Percentiles rank a stretch among this genome's conserved stretches.
Conservation (phyloP, 2,797 vertebrate species). For the Spinibarbus caldwelli region DNA sequence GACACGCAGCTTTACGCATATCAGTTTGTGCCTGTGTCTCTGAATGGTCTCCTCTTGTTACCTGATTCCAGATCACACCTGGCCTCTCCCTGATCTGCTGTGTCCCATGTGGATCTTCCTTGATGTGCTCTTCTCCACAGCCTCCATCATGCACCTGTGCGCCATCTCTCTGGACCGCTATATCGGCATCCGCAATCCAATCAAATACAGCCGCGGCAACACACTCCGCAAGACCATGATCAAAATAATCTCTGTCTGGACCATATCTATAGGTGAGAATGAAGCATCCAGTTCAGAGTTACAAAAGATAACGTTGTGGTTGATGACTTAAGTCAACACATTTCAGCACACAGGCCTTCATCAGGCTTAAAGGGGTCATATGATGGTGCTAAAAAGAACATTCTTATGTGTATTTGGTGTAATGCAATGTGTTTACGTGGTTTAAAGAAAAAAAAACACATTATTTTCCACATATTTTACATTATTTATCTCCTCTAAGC, state of each 20-base stretch:
- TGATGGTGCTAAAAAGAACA: too few species aligned
- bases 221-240: constrained; percentile 86
- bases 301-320: background rate
- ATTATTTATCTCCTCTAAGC: too few species aligned
- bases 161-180: constrained; percentile 90
- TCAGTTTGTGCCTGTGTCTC: background rate
- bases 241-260: constrained; percentile 88
- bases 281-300: background rate
- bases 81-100: constrained; percentile 84
- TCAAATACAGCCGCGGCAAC: constrained; percentile 87
- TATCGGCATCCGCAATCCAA: constrained; percentile 87
- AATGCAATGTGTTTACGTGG: too few species aligned
- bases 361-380: too few species aligned
- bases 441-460: too few species aligned
- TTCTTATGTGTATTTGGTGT: too few species aligned
- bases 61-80: constrained; percentile 78
- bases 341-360: background rate
- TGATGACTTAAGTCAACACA: background rate
- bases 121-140: constrained; percentile 88
- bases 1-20: background rate
- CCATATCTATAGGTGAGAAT: constrained; percentile 84
- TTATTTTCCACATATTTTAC: too few species aligned
- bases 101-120: constrained; percentile 90
- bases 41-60: background rate
- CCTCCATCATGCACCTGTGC: constrained; percentile 90